Evolutionary conservation across 2,113 vertebrate genomes (phyloP), one percentile per base, ranked within the genome.

Genomic region (Antennarius striatus): DNA sequence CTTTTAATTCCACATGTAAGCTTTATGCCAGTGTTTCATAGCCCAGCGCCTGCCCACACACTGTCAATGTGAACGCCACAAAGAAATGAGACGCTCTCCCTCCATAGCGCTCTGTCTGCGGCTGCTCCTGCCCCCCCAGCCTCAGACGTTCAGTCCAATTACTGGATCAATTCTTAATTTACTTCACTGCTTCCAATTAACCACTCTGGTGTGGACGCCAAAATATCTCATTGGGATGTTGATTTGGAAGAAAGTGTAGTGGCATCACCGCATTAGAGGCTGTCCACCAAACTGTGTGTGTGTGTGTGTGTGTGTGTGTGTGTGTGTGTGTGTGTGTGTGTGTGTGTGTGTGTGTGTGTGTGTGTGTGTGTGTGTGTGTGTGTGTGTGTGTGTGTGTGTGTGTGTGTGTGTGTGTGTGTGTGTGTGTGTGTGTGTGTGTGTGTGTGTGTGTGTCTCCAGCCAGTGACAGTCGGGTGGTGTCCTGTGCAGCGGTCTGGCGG

Each of bases 401-500:
- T 49, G 56, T 48, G 43, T 64, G 61, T 69, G 5, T 45, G 29
- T 61, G 17, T 62, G 30, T 36, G 52, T 56, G 47, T n/a, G 10
- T 71, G 32, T 36, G 32, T 45, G 28, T 60, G 28, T 61, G 29
- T 32, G 51, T 49, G 45, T 43, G 10, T 68, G 4, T 65, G n/a
- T 56, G 50, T 58, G 16, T 58, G 55, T 61, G 55, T 28, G 10
- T 54, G 30, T 47, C 69, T 63, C 55, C 91, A 99, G 98, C 94
- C 90, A 94, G 93, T 65, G 96, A 99, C 91, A 94, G 94, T 86
- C 93, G 94, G 85, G 95, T 99, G 92, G 89, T 94, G 89, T 95
- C 95, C 47, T 96, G 94, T 81, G 96, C 95, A 1, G 94, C 97
- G 10, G 94, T 98, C 83, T 99, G 97, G 97, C 94, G 95, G 92